Conservation (phyloP, 2,113 vertebrate species). For the Thunnus thynnus region DNA sequence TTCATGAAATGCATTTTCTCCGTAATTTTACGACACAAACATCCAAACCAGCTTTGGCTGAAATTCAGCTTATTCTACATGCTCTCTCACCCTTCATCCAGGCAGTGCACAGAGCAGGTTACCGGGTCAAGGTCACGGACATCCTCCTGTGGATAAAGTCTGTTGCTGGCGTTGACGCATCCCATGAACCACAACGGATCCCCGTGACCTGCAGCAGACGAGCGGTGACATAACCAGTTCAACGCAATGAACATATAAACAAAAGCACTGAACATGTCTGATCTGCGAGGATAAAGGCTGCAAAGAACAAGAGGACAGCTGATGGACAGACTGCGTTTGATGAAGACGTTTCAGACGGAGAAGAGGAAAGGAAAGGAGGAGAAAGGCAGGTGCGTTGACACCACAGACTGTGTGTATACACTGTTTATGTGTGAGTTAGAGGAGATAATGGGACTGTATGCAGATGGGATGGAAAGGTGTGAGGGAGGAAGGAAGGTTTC, state of each 20-base stretch:
- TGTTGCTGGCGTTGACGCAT: conserved; percentile 32
- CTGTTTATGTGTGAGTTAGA: not conserved
- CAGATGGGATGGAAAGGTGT: conserved; percentile 36
- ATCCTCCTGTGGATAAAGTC: not conserved
- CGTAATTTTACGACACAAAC: not conserved
- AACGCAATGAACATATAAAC: not conserved
- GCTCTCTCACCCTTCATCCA: conserved; percentile 68
- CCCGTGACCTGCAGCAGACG: not conserved
- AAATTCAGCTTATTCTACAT: not conserved
- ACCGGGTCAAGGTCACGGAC: conserved; percentile 64
- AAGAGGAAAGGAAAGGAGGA: not conserved
- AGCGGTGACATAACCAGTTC: not conserved
- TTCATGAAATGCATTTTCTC: not conserved
- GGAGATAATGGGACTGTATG: conserved; percentile 62
- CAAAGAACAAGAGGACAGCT: not conserved
- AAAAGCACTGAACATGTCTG: conserved; percentile 22
- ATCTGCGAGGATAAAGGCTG: conserved; percentile 13
- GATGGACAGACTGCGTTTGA: not conserved
- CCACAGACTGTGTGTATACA: not conserved
- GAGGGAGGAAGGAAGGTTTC: not conserved
- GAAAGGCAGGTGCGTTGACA: not conserved
- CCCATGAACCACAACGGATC: conserved; percentile 51
- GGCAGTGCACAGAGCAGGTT: conserved; percentile 58
- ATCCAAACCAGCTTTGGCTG: not conserved
- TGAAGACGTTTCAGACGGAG: not conserved